These are phyloP conservation scores for Caenorhabditis macrosperma DNA, from an alignment of 2,888 invertebrate species.

Conservation along the genomic window DNA sequence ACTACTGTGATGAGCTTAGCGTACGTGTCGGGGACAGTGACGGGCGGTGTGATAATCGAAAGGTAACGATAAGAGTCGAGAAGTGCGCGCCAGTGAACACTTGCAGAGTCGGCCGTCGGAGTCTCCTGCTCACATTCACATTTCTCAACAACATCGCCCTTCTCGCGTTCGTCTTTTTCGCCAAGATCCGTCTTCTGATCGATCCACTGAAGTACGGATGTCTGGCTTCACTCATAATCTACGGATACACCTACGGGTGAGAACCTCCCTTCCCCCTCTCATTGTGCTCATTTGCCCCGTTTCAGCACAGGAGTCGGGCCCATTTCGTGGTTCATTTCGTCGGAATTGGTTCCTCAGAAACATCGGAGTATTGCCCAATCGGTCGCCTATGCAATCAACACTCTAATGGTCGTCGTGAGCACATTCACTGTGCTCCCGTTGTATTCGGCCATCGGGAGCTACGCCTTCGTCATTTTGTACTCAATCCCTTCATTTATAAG, in stretches of 20 bases:
- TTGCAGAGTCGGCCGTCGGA: slow-evolving; percentile 68
- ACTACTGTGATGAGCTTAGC: slow-evolving; percentile 70
- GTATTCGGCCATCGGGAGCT: slow-evolving; percentile 63
- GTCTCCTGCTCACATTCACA: slow-evolving; percentile 67
- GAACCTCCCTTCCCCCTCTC: not conserved
- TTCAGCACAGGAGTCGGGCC: slow-evolving; percentile 72
- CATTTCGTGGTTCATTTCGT: slow-evolving; percentile 73
- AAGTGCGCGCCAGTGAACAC: too few relatives aligned
- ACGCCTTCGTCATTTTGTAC: slow-evolving; percentile 71
- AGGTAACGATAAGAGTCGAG: slow-evolving; percentile 36
- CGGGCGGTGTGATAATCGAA: slow-evolving; percentile 69
- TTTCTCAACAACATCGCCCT: slow-evolving; percentile 61
- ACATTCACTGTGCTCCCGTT: slow-evolving; percentile 71
- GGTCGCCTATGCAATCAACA: slow-evolving; percentile 70
- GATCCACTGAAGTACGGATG: slow-evolving; percentile 69
- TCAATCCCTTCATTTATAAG: slow-evolving; percentile 65
- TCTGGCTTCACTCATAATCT: slow-evolving; percentile 60
- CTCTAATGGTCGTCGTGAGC: slow-evolving; percentile 66
- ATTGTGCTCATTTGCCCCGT: too few relatives aligned
- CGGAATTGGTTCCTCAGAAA: slow-evolving; percentile 72
- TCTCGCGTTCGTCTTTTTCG: slow-evolving; percentile 64
- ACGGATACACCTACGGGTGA: slow-evolving; percentile 73
- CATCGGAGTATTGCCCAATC: slow-evolving; percentile 73
- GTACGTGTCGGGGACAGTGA: slow-evolving; percentile 68
- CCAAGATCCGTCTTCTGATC: slow-evolving; percentile 58